phyloP scores from a whole-genome alignment of 2,113 vertebrate species.

The Vanacampus margaritifer region DNA sequence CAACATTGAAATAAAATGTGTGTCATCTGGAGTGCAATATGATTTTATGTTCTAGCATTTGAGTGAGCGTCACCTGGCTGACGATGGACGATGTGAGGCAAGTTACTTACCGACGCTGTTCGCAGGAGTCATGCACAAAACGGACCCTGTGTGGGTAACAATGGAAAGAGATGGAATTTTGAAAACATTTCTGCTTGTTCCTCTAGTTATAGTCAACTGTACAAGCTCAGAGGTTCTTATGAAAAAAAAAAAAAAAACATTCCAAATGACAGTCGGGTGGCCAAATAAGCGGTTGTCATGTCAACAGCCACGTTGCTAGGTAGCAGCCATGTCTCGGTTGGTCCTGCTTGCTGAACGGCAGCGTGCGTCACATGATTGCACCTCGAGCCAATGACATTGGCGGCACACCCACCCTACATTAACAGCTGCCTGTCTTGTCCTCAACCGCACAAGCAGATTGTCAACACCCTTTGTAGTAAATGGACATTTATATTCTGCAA shows the following conservation, averaged over 20 bases:
- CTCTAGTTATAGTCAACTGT: not conserved
- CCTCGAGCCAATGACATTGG: not conserved
- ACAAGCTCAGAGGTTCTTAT: not conserved
- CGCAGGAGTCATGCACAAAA: conserved; percentile 62
- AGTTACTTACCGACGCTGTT: conserved; percentile 61
- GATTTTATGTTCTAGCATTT: not conserved
- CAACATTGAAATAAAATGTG: not conserved
- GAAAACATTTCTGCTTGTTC: not conserved
- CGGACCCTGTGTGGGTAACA: conserved; percentile 53
- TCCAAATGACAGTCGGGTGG: not conserved
- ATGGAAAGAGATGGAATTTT: conserved; percentile 29
- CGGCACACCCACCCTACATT: not conserved
- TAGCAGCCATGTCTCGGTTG: not conserved
- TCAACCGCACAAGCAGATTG: not conserved
- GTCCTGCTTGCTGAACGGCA: not conserved
- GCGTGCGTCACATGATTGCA: not conserved
- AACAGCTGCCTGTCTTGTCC: not conserved
- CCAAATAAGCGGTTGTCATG: conserved; percentile 1
- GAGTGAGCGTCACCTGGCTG: conserved; percentile 8
- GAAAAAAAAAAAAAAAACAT: not conserved
- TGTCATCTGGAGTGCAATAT: not conserved
- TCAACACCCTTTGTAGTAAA: not conserved
- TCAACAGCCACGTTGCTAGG: conserved; percentile 3
- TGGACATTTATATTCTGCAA: not conserved
- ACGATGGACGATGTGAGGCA: conserved; percentile 8